Evolutionary conservation across 2,797 vertebrate genomes (phyloP).

Genomic region (Pseudochaenichthys georgianus): DNA sequence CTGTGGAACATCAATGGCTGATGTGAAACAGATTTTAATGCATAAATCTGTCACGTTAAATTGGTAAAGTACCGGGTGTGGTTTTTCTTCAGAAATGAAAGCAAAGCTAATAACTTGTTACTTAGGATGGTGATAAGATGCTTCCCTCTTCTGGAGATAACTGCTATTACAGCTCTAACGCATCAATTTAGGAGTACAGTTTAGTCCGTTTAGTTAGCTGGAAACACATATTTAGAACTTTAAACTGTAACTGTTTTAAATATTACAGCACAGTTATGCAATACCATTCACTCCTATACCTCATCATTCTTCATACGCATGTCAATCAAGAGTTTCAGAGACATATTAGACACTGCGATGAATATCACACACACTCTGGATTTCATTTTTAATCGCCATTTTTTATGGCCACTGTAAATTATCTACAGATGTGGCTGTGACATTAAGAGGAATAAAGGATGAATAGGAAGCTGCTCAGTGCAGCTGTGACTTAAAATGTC

Average conservation of each 20-base stretch:
- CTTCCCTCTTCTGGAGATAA: conserved; percentile 68
- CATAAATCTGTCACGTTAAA: background rate
- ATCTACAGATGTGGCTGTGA: conserved; percentile 12
- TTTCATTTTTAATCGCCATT: background rate
- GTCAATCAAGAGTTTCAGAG: background rate
- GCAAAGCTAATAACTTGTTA: background rate
- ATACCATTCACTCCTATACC: background rate
- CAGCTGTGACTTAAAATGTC: conserved; percentile 21
- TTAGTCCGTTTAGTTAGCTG: background rate
- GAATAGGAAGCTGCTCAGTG: background rate
- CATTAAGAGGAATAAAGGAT: background rate
- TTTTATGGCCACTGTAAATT: background rate
- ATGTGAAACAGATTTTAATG: conserved; percentile 5
- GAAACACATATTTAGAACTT: background rate
- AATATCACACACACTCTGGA: conserved; percentile 2
- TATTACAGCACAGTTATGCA: background rate
- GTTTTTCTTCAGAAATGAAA: conserved; percentile 19
- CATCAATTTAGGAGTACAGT: background rate
- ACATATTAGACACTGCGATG: background rate
- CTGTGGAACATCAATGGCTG: background rate
- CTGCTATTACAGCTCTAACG: conserved; percentile 48
- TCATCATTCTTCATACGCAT: too few species aligned
- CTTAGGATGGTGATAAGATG: conserved; percentile 25
- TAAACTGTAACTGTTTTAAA: background rate
- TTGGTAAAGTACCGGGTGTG: conserved; percentile 45